Evolutionary conservation across 2,113 vertebrate genomes (phyloP).

Genomic region (Notothenia coriiceps): DNA sequence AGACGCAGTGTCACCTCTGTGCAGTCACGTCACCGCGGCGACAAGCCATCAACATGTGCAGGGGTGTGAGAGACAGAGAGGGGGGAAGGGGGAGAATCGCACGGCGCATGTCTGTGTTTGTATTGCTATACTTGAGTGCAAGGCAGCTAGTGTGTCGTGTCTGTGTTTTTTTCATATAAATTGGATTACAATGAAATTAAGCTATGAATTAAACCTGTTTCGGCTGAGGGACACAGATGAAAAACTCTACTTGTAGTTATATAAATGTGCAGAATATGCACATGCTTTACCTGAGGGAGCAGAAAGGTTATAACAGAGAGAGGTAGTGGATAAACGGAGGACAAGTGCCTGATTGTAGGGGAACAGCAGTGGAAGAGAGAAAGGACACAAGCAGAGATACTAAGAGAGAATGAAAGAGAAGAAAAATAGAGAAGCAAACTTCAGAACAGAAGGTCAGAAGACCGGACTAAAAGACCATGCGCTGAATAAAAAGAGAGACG

Average conservation of each 20-base stretch:
- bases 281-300: neutral
- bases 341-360: constrained; percentile 1
- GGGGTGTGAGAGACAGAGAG: constrained; percentile 22
- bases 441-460: constrained; percentile 39
- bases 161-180: neutral
- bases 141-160: constrained; percentile 5
- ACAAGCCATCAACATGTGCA: constrained; percentile 63
- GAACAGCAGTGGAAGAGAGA: constrained; percentile 24
- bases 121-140: constrained; percentile 8
- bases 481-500: constrained; percentile 27
- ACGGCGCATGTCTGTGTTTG: constrained; percentile 16
- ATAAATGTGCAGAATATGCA: neutral
- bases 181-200: constrained; percentile 13
- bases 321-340: constrained; percentile 4
- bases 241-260: neutral
- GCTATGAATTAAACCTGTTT: constrained; percentile 15
- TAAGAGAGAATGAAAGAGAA: constrained; percentile 8
- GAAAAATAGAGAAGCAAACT: neutral
- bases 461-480: constrained; percentile 13
- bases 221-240: neutral
- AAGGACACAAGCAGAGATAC: neutral
- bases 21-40: constrained; percentile 59
- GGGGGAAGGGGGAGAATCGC: constrained; percentile 2
- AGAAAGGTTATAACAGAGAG: constrained; percentile 26
- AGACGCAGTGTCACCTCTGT: constrained; percentile 74